Conservation (phyloP, 2,113 vertebrate species). For the Vidua macroura region DNA sequence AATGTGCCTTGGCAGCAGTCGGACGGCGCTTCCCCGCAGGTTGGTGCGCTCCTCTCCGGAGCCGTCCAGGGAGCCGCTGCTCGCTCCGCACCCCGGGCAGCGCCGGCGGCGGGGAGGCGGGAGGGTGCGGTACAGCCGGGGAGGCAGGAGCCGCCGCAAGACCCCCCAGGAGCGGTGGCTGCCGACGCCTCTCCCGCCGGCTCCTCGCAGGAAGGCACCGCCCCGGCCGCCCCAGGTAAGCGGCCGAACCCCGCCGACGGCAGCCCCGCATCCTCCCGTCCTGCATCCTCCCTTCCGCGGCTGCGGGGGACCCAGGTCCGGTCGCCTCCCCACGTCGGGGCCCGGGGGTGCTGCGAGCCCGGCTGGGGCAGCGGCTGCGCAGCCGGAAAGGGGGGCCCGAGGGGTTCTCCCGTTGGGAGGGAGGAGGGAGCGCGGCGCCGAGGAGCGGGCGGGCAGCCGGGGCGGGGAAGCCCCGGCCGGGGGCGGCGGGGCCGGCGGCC, state of each 20-base stretch:
- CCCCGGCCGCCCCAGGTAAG: slow-evolving; percentile 26
- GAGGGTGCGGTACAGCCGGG: background rate
- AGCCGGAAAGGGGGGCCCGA: background rate
- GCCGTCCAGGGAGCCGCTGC: background rate
- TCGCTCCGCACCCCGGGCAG: background rate
- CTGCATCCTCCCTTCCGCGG: background rate
- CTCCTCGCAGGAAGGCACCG: background rate
- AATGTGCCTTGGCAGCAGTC: slow-evolving; percentile 36
- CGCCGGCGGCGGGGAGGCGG: background rate
- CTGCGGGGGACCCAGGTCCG: background rate
- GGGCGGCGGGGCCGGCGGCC: background rate
- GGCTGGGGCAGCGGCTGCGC: background rate
- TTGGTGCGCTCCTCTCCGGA: background rate
- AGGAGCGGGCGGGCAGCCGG: background rate
- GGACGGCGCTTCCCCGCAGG: slow-evolving; percentile 32
- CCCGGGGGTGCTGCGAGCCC: background rate
- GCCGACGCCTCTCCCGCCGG: background rate
- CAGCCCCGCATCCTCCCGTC: background rate
- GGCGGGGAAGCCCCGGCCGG: background rate
- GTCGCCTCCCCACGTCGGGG: background rate
- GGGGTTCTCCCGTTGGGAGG: background rate
- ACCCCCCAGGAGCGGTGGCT: background rate
- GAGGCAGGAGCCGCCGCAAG: background rate
- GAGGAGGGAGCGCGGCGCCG: background rate
- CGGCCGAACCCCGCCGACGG: background rate